Evolutionary conservation across 2,888 invertebrate species (phyloP).

Genomic region (Dicyrtomina minuta): DNA sequence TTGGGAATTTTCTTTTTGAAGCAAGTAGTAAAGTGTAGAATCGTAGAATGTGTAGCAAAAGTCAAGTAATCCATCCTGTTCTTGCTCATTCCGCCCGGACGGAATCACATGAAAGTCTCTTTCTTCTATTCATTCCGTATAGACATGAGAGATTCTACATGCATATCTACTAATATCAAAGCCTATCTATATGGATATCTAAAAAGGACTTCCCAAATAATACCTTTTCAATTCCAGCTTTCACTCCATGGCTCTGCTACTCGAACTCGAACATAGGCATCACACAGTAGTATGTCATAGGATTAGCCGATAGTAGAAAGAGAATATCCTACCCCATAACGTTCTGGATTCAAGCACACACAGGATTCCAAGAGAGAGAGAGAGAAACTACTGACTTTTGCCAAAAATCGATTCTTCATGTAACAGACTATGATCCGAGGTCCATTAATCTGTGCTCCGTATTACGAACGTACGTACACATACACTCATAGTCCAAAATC

Average conservation of each 20-base stretch:
- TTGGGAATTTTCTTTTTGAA: no score
- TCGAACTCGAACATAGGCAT: neutral
- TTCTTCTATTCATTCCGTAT: conserved; percentile 20
- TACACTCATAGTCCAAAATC: no score
- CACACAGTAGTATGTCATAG: conserved; percentile 13
- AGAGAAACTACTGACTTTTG: neutral
- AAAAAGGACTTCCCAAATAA: no score
- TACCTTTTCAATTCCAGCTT: neutral
- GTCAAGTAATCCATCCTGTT: conserved; percentile 25
- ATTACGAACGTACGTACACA: no score
- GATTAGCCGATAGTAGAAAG: conserved; percentile 12
- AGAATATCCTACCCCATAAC: conserved; percentile 8
- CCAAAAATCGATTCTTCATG: neutral
- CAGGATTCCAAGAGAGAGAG: neutral
- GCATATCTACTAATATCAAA: no score
- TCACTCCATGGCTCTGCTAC: conserved; percentile 10
- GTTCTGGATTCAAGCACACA: conserved; percentile 10
- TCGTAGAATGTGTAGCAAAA: no score
- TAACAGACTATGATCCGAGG: no score
- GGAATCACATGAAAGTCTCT: conserved; percentile 23
- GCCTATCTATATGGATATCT: no score
- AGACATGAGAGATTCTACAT: no score
- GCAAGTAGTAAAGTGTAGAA: conserved; percentile 7
- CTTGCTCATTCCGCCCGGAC: conserved; percentile 23
- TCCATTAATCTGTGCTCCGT: no score